Evolutionary conservation across 2,113 vertebrate genomes (phyloP).

Genomic region (Aleadryas rufinucha): DNA sequence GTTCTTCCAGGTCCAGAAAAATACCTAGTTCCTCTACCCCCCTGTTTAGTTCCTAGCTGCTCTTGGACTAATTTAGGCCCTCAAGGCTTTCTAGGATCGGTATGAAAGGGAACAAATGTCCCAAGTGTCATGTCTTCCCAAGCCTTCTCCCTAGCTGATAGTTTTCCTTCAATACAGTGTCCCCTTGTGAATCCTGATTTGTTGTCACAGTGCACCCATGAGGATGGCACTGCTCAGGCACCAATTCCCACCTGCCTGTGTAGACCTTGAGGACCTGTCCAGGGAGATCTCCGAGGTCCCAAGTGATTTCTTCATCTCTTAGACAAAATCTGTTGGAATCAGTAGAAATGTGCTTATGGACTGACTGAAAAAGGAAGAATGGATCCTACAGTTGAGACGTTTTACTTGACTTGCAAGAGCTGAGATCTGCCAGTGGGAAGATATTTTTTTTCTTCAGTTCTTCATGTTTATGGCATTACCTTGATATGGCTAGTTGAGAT

Average conservation of each 20-base stretch:
- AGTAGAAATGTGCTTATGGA: not conserved
- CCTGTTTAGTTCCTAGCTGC: not conserved
- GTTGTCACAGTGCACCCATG: rapidly evolving
- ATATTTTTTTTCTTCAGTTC: not conserved
- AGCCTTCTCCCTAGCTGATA: not conserved
- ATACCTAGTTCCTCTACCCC: not conserved
- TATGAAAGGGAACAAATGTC: not conserved
- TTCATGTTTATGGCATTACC: not conserved
- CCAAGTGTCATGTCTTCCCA: not conserved
- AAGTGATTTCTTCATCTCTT: not conserved
- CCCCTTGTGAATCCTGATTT: not conserved
- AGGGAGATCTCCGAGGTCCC: not conserved
- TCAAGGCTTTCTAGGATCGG: not conserved
- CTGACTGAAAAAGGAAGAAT: not conserved
- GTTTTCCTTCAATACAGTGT: not conserved
- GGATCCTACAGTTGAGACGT: not conserved
- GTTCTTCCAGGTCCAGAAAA: not conserved
- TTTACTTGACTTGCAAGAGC: not conserved
- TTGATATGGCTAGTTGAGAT: not conserved
- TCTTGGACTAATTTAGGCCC: not conserved
- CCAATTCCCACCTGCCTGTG: not conserved
- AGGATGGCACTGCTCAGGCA: not conserved
- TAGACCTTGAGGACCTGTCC: not conserved
- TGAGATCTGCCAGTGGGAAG: not conserved
- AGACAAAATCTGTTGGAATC: not conserved